Conservation (phyloP, 2,888 invertebrate species). For the Chaitophorus viminalis region DNA sequence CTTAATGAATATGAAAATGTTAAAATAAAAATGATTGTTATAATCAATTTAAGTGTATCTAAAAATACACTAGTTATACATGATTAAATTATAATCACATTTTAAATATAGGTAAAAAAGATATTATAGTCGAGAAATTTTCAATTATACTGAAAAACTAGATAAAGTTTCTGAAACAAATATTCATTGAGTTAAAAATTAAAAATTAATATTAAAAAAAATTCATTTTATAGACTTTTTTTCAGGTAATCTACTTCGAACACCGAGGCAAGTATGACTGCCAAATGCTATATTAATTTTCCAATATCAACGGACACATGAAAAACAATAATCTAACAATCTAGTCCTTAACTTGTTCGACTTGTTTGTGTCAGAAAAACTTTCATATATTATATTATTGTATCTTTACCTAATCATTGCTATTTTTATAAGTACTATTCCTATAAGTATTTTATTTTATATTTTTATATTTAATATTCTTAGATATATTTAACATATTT, state of each 20-base stretch:
- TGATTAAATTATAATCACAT: too few species aligned
- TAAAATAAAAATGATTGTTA: too few species aligned
- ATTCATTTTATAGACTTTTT: neutral
- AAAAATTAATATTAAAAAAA: neutral
- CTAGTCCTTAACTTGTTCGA: conserved; percentile 40
- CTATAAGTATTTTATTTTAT: neutral
- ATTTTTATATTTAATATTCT: neutral
- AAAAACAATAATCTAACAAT: conserved; percentile 23
- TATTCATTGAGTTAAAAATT: neutral
- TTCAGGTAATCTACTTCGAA: conserved; percentile 29
- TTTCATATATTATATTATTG: neutral
- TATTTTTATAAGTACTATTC: neutral
- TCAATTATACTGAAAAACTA: too few species aligned
- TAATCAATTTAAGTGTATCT: too few species aligned
- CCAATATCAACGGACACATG: conserved; percentile 11
- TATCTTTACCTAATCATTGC: neutral
- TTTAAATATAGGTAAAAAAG: too few species aligned
- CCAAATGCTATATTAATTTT: conserved; percentile 23
- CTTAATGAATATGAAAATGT: too few species aligned
- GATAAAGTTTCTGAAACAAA: too few species aligned
- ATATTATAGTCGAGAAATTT: too few species aligned
- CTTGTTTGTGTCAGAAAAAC: neutral
- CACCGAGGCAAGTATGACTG: neutral
- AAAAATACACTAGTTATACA: too few species aligned
- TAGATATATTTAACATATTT: neutral